A percentile compares a stretch with the other conserved stretches of the same genome.
Conservation (phyloP, 2,797 vertebrate genomes). For the Acrossocheilus fasciatus region DNA sequence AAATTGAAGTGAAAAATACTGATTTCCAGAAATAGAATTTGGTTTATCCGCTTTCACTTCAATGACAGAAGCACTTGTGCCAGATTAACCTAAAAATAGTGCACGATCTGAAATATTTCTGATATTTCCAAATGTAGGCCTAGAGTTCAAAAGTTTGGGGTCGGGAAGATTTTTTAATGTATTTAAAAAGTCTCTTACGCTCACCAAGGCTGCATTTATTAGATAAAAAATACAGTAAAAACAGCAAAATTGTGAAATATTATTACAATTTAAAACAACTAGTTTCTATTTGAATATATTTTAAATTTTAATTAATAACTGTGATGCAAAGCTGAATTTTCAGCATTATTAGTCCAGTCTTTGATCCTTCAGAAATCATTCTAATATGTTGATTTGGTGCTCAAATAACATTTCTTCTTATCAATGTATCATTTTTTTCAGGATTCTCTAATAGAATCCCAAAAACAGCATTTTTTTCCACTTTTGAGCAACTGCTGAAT, state of each 20-base stretch:
- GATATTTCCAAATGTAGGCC: not conserved
- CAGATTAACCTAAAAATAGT: not conserved
- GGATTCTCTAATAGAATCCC: not conserved
- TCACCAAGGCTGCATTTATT: not conserved
- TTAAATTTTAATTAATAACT: not conserved
- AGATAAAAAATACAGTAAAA: not conserved
- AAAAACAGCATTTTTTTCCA: not conserved
- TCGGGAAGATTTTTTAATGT: not conserved
- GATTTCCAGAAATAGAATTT: not conserved
- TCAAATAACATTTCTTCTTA: not conserved
- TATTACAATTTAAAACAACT: not conserved
- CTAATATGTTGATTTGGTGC: not conserved
- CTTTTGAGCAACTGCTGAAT: not conserved
- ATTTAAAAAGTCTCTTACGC: not conserved
- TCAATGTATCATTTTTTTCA: not conserved
- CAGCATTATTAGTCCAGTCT: not conserved
- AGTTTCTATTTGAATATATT: not conserved
- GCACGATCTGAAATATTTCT: not conserved
- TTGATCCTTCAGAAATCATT: not conserved
- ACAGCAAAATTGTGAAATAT: not conserved
- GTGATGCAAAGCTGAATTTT: not conserved
- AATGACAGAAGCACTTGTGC: not conserved
- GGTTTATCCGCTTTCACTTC: not conserved
- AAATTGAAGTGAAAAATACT: not conserved
- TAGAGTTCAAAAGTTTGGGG: not conserved